These are phyloP conservation scores for Actinia equina DNA, from an alignment of 64 coral and sea anemone genomes.

Conservation along the genomic window DNA sequence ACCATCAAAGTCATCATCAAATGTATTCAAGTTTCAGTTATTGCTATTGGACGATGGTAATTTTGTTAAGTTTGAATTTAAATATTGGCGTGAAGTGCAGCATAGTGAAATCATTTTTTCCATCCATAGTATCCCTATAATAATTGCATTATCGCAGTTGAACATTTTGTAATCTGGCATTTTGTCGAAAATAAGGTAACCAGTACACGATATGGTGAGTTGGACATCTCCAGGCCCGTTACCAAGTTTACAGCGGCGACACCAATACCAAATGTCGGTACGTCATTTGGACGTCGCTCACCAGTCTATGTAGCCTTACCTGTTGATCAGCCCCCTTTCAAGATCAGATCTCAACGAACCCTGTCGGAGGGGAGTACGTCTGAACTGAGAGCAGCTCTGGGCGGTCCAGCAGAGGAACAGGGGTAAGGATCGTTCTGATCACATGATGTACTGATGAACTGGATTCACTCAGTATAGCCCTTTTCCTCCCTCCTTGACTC, in stretches of 20 bases:
- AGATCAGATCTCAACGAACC: background rate
- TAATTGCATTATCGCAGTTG: no score
- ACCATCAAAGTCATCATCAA: no score
- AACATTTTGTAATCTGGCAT: background rate
- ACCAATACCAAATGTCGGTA: constrained; percentile 4
- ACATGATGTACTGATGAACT: no score
- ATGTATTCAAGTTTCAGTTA: no score
- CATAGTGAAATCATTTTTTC: no score
- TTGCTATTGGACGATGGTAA: no score
- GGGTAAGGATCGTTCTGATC: no score
- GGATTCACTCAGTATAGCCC: no score
- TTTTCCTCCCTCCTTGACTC: background rate
- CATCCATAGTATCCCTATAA: no score
- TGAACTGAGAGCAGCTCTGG: background rate
- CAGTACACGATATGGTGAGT: constrained; percentile 4
- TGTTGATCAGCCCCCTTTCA: constrained; percentile 15
- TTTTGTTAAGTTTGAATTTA: no score
- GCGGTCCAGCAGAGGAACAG: background rate
- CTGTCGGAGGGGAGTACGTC: background rate
- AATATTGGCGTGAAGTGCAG: no score
- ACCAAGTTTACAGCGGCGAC: background rate
- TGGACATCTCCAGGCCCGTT: background rate
- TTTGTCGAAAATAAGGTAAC: constrained; percentile 1
- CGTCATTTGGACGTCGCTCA: constrained; percentile 26
- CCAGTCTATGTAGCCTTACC: constrained; percentile 41